A percentile compares a stretch with the other conserved stretches of the same genome.
phyloP scores from a whole-genome alignment of 2,797 vertebrate genomes.

The Simalia tracyae region DNA sequence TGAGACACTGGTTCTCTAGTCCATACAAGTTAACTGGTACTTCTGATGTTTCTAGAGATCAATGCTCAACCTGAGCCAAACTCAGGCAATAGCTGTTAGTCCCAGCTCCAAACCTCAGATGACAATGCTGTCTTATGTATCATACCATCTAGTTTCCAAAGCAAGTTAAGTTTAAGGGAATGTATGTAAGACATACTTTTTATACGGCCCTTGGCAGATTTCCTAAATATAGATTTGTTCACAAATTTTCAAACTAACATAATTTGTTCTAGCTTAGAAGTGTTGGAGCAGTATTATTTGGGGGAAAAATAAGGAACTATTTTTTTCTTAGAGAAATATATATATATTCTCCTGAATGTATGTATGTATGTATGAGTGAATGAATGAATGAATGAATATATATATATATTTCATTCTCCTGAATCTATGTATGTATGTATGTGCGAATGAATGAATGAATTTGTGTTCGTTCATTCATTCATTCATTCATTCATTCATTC shows the following conservation, averaged over 20 bases:
- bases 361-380: too few relatives aligned
- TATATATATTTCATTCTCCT: too few relatives aligned
- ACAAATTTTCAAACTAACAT: conserved; percentile 45
- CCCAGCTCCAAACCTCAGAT: neutral
- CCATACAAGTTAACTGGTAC: neutral
- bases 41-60: neutral
- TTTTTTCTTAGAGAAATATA: conserved; percentile 1
- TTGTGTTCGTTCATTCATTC: neutral
- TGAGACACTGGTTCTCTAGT: neutral
- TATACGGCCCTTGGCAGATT: neutral
- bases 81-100: neutral
- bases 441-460: too few relatives aligned
- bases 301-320: conserved; percentile 16
- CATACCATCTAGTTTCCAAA: neutral
- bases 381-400: too few relatives aligned
- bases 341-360: too few relatives aligned
- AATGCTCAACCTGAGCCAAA: neutral
- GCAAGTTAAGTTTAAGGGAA: conserved; percentile 30
- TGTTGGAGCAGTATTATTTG: neutral
- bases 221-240: neutral
- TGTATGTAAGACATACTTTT: conserved; percentile 61
- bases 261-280: neutral
- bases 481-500: neutral
- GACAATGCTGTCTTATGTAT: neutral
- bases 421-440: neutral